These are phyloP conservation scores for Paramisgurnus dabryanus DNA, from an alignment of 2,113 vertebrate species.

Conservation along the genomic window DNA sequence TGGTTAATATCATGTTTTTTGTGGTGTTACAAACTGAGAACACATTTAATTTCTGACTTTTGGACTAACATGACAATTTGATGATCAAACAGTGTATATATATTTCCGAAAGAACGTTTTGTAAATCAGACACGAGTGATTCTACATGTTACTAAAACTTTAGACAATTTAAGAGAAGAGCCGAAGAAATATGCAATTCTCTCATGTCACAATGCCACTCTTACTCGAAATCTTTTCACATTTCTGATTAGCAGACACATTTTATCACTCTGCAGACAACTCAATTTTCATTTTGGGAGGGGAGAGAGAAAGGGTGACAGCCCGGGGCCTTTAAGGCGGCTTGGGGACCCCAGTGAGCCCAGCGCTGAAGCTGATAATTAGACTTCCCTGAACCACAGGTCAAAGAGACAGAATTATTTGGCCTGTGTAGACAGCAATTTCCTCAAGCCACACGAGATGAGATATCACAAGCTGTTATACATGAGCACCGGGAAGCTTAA, in stretches of 20 bases:
- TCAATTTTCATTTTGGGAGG: slow-evolving; percentile 74
- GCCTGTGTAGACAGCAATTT: slow-evolving; percentile 89
- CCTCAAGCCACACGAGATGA: slow-evolving; percentile 84
- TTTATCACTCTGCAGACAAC: slow-evolving; percentile 78
- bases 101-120: not conserved
- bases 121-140: slow-evolving; percentile 2
- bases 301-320: slow-evolving; percentile 68
- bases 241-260: slow-evolving; percentile 71
- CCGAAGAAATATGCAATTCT: slow-evolving; percentile 18
- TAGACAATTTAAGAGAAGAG: not conserved
- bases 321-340: slow-evolving; percentile 64
- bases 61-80: too few species aligned
- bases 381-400: slow-evolving; percentile 79
- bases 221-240: slow-evolving; percentile 66
- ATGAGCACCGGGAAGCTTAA: slow-evolving; percentile 67
- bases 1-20: too few species aligned
- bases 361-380: slow-evolving; percentile 85
- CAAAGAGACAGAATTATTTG: slow-evolving; percentile 82
- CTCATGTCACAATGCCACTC: slow-evolving; percentile 43
- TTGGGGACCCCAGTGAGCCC: slow-evolving; percentile 70
- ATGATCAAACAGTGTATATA: not conserved
- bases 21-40: too few species aligned
- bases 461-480: slow-evolving; percentile 87
- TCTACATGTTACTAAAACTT: slow-evolving; percentile 35
- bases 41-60: too few species aligned